A percentile compares a stretch with the other conserved stretches of the same genome.
Evolutionary conservation across 2,113 vertebrate genomes (phyloP).

Genomic region (Orthonyx spaldingii): DNA sequence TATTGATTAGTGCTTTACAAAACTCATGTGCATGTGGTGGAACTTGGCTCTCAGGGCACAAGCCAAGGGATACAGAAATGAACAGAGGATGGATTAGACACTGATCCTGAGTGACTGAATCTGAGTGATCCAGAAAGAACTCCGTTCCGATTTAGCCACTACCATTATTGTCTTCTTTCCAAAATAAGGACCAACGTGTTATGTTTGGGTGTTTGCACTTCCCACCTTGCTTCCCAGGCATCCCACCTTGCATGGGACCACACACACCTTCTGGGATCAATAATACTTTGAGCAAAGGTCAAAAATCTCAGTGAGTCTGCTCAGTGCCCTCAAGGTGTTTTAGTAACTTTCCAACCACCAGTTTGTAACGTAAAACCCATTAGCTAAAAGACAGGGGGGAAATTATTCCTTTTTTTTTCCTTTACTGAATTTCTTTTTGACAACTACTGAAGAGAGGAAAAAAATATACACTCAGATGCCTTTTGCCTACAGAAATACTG

Average conservation of each 20-base stretch:
- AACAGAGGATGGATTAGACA: neutral
- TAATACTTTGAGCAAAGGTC: neutral
- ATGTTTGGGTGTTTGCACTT: neutral
- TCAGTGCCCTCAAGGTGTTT: neutral
- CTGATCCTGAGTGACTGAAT: neutral
- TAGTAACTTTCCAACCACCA: neutral
- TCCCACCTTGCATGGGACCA: neutral
- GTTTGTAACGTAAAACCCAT: neutral
- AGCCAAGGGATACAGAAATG: neutral
- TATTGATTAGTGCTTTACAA: neutral
- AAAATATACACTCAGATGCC: neutral
- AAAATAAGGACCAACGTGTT: neutral
- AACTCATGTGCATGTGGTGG: neutral
- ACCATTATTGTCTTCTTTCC: neutral
- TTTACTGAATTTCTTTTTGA: neutral
- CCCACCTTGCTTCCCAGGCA: neutral
- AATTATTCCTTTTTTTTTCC: neutral
- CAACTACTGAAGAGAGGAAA: neutral
- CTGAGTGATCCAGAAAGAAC: neutral
- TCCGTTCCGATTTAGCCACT: neutral
- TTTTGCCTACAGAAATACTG: neutral
- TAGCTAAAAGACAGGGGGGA: neutral
- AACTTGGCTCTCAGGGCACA: neutral
- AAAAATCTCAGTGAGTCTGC: neutral
- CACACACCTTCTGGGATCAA: neutral